Percentiles rank a stretch among this genome's conserved stretches.
Evolutionary conservation across 1,140 invertebrate genomes (phyloP).

Genomic region (Eumeta japonica): DNA sequence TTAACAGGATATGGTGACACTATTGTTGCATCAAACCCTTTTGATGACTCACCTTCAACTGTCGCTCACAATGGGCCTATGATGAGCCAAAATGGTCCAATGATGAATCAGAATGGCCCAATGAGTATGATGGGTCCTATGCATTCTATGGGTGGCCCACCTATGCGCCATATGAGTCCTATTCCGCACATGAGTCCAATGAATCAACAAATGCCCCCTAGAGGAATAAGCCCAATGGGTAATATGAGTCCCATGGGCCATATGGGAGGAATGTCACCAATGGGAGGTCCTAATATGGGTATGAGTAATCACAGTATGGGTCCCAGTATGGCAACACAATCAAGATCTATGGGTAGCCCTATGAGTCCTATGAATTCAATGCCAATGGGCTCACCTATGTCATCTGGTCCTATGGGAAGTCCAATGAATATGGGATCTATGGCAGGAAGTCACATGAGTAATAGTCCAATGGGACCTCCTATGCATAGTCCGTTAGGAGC

Average conservation of each 20-base stretch:
- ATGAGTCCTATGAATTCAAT: constrained; percentile 71
- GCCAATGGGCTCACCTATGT: constrained; percentile 71
- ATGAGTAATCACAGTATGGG: constrained; percentile 57
- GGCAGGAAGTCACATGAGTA: constrained; percentile 62
- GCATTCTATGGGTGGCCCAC: constrained; percentile 67
- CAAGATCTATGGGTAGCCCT: constrained; percentile 62
- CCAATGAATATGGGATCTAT: constrained; percentile 65
- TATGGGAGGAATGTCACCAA: constrained; percentile 56
- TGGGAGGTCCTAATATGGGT: constrained; percentile 56
- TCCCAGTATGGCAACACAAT: constrained; percentile 57
- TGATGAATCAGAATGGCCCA: constrained; percentile 58
- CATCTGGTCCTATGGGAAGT: constrained; percentile 69
- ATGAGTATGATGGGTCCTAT: constrained; percentile 61
- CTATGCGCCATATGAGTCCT: constrained; percentile 71
- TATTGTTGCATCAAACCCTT: constrained; percentile 91
- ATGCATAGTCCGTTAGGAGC: constrained; percentile 57
- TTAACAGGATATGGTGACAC: constrained; percentile 88
- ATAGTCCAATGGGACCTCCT: constrained; percentile 64
- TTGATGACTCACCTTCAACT: constrained; percentile 84
- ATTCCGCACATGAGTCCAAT: constrained; percentile 69
- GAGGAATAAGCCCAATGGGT: constrained; percentile 66
- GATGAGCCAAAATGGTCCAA: constrained; percentile 62
- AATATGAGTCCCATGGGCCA: constrained; percentile 67
- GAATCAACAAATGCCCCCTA: constrained; percentile 63
- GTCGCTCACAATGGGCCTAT: constrained; percentile 61